Base-by-base conservation (phyloP, 92 coral and sea anemone species). In the Meandrina meandrites region DNA sequence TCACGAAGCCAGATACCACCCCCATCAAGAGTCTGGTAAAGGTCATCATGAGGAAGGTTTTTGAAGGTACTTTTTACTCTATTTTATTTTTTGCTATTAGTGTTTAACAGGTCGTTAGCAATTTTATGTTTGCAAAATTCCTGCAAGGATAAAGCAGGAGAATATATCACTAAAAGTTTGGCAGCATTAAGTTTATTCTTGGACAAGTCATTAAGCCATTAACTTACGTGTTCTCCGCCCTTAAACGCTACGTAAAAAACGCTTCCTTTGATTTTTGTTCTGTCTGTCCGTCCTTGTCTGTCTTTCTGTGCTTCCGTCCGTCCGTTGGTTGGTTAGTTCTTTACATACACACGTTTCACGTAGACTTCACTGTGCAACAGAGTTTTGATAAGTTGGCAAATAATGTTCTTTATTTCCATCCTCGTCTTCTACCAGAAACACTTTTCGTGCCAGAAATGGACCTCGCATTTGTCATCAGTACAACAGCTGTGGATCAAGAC, bases 391-490 rank as follows among this genome's bases (percentile, higher is more conserved):
- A 48, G 45, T 21, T 4, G 11, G 22, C 34, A 3, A 10, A 24
- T 24, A 10, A 1, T 3, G 27, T 10, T 76, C 22, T 47, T 30
- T 35, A 3, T 56, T 57, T 67, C 45, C 11, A 3, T 79, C n/a
- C 35, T 78, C 74, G 64, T 66, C 50, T 76, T 47, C 22, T 60
- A n/a, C 58, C 87, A 94, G 98, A 91, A 54, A 80, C 87, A 37
- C 88, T 94, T 21, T 88, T 90, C 57, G 90, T 86, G 31, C 95
- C 98, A 19, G 92, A 92, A 40, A 72, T 93, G 60, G 98, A 96
- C 87, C 75, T 96, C 78, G 93, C 93, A 31, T 96, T 96, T 81
- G 93, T 92, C 19, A 72, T 96, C 75, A 92, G 98, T 58, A 92
- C 95, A 15, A 90, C 94, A 12, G 89, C 94, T 21, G 79, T 90